Base-by-base conservation (phyloP, 2,888 invertebrate genomes). In the Folsomia manolachei region DNA sequence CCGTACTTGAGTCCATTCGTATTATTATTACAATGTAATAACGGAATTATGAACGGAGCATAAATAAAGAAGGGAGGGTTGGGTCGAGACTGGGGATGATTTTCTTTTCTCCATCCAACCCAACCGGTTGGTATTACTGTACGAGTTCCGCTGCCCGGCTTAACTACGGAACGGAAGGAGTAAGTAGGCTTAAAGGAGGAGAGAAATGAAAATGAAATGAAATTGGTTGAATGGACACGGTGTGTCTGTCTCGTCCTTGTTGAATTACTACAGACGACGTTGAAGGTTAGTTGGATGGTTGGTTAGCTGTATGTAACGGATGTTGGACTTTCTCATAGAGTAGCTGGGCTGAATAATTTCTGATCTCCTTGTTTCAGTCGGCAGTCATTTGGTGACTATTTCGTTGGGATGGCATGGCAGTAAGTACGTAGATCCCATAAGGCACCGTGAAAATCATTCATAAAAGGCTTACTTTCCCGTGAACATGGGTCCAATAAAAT, bases 1-100 rank as follows among this genome's bases (percentile, higher is more conserved):
- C 71, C 71, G 67, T 63, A 67, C 70, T 71, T 63, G 64, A 63
- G 69, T 74, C 74, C 56, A 56, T 56, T 19, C 21, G 11, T 56
- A 56, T 56, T n/a, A n/a, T n/a, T 56, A 56, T 56, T 56, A 56
- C 56, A 56, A 56, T 56, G 56, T 56, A 21, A 39, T 21, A 56
- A 56, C 56, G 11, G 56, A 56, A 56, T 56, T 56, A 56, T 56
- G 56, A 56, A 56, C 56, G 56, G 56, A 19, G 56, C 56, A 56
- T 56, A 56, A 56, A 56, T 56, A 56, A 56, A 56, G 19, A n/a
- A 39, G 39, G 39, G 14, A 14, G 39, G 14, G n/a, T n/a, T n/a
- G n/a, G 39, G 56, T 14, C 18, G 18, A 56, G 56, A 56, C 11
- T 11, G 51, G 18, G 51, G 18, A 9, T 51, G 51, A 51, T 51